Evolutionary conservation across 1,140 invertebrate species (phyloP).

Genomic region (Drosophila micromelanica): DNA sequence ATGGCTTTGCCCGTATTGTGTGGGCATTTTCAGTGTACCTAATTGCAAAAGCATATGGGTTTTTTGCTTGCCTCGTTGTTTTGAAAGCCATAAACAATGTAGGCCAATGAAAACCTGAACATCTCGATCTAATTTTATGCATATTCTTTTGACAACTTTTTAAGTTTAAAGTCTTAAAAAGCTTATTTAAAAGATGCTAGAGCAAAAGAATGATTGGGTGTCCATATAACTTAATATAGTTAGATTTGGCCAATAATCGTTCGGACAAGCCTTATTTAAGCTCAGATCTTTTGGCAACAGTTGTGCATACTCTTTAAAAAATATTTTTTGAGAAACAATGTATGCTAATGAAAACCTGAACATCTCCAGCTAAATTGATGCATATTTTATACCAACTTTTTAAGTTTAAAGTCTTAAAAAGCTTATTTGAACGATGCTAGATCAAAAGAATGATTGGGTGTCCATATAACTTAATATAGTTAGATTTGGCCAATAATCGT

Average conservation of each 20-base stretch:
- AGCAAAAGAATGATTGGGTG: slow-evolving; percentile 74
- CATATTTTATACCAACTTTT: too few species aligned
- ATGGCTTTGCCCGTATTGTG: slow-evolving; percentile 22
- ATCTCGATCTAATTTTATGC: slow-evolving; percentile 13
- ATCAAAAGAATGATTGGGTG: slow-evolving; percentile 72
- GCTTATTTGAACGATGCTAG: too few species aligned
- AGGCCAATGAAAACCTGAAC: slow-evolving; percentile 83
- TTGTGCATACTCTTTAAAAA: slow-evolving; percentile 12
- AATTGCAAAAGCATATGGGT: slow-evolving; percentile 72
- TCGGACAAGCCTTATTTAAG: slow-evolving; percentile 30
- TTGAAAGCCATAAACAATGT: slow-evolving; percentile 37
- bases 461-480: slow-evolving; percentile 72
- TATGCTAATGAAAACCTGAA: too few species aligned
- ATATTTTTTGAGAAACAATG: too few species aligned
- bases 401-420: too few species aligned
- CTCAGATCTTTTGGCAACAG: neutral
- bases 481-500: slow-evolving; percentile 70
- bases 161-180: slow-evolving; percentile 43
- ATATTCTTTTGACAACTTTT: slow-evolving; percentile 45
- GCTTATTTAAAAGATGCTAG: slow-evolving; percentile 56
- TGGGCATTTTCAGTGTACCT: slow-evolving; percentile 66
- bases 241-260: slow-evolving; percentile 70
- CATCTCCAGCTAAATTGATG: too few species aligned
- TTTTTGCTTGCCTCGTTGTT: slow-evolving; percentile 83
- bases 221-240: slow-evolving; percentile 71